Evolutionary conservation across 1,140 invertebrate genomes (phyloP), one percentile per base, ranked within the genome.

Genomic region (Drosophila tristis): DNA sequence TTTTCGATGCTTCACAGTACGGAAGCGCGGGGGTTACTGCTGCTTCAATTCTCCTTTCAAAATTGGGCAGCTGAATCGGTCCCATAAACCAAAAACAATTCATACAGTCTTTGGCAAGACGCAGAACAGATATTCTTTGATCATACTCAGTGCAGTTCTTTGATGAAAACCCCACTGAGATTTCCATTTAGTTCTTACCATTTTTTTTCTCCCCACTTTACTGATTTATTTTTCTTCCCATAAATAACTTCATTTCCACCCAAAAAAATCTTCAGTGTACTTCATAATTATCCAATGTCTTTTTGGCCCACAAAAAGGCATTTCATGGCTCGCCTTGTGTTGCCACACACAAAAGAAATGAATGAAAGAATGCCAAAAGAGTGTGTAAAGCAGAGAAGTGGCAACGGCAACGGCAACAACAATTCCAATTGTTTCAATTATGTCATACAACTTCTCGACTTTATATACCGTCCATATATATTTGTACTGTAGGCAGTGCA

Each of bases 371-470:
- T 20, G 31, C 23, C 15, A 39, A 26, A 20, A n/a, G n/a, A 29
- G 16, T 13, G 60, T 15, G 5, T 26, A 60, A 53, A 35, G 44
- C 50, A 51, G 58, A 29, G 56, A 57, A 63, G 42, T 39, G 31
- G 23, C 39, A 25, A 48, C 13, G 26, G 44, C 23, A 55, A 50
- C 16, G 68, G 71, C 59, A 53, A 48, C 64, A 58, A 47, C 62
- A 73, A 84, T 53, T 87, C 68, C 68, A 81, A 87, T 75, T 81
- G 82, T 86, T 87, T 77, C 78, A 86, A 87, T 87, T 81, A 74
- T 86, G 68, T 70, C 67, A 50, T 53, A 43, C 81, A 79, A 73
- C 51, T 60, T 66, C 61, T 75, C 65, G 56, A 75, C 70, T 76
- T 62, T 51, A 60, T 72, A 62, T 47, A 51, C 65, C 61, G 42